Percentiles rank a stretch among this genome's conserved stretches.
These are phyloP conservation scores for Drosophila willistoni DNA, from an alignment of 1,140 invertebrate species.

Conservation along the genomic window DNA sequence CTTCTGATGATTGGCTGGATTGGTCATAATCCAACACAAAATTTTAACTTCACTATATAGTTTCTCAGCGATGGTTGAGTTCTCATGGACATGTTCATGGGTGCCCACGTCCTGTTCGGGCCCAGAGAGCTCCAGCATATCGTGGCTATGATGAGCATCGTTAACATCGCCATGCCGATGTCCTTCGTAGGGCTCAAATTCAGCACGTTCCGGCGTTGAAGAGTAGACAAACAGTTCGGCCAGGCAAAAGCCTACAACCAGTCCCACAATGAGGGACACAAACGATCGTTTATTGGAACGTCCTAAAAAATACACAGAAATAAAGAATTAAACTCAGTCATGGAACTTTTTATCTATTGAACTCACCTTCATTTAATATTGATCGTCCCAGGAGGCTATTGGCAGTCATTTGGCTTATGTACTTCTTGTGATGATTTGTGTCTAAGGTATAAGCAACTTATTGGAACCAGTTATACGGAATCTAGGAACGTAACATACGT, in stretches of 20 bases:
- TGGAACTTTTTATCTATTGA: background rate
- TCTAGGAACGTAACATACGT: too few species aligned
- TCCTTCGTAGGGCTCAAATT: constrained; percentile 62
- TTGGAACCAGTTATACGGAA: background rate
- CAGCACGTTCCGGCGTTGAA: constrained; percentile 56
- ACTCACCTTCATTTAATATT: constrained; percentile 67
- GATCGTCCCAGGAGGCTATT: constrained; percentile 71
- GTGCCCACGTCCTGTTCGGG: constrained; percentile 84
- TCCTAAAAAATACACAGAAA: constrained; percentile 30
- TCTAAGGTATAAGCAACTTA: constrained; percentile 19
- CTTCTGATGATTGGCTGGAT: constrained; percentile 93
- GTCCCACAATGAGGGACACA: constrained; percentile 71
- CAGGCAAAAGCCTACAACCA: constrained; percentile 78
- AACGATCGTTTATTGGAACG: constrained; percentile 79
- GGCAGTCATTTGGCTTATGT: constrained; percentile 68
- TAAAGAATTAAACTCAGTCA: background rate
- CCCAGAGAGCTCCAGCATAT: constrained; percentile 84
- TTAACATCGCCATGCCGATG: constrained; percentile 78
- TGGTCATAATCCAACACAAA: constrained; percentile 98
- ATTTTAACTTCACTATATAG: constrained; percentile 91
- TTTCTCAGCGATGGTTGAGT: constrained; percentile 57
- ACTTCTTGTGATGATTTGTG: background rate
- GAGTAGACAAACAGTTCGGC: constrained; percentile 77
- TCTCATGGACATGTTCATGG: constrained; percentile 80
- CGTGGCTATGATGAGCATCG: constrained; percentile 86